Base-by-base conservation (phyloP, 2,888 invertebrate species). In the Ochropleura plecta region DNA sequence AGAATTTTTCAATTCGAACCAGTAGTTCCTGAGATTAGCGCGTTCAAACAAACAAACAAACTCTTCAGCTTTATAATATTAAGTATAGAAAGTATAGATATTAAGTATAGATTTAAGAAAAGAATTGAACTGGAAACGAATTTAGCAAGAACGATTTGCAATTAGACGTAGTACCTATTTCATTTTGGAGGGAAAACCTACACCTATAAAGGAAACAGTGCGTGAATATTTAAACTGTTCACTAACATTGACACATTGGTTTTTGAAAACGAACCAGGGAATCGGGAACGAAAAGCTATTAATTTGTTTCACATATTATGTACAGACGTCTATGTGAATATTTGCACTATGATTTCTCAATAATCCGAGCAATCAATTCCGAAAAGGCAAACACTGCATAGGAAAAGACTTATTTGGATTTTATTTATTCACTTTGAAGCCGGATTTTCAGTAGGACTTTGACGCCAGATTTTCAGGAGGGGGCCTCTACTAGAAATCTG, bases 401-500 rank as follows among this genome's bases (percentile, higher is more conserved):
- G 40, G n/a, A 53, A 18, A 62, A 59, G 46, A 16, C 7, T 60
- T 60, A 48, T 44, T 30, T 42, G 16, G 30, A 16, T 53, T 57
- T 30, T 75, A 65, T 75, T 68, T 76, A 60, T 76, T 77, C 53
- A 62, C 78, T 70, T 70, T 76, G 48, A 40, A 20, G n/a, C 5
- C 44, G 42, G 30, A 44, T 77, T 78, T 60, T 53, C 20, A 42
- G 18, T 46, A 63, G 40, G 30, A 46, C 46, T 40, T 51, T 42
- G 40, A n/a, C n/a, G n/a, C n/a, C n/a, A n/a, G n/a, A n/a, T n/a
- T n/a, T n/a, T n/a, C n/a, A n/a, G n/a, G n/a, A n/a, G n/a, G n/a
- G n/a, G n/a, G n/a, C n/a, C 46, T 40, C 46, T 3, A 30, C 30
- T 30, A 30, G 30, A 30, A 30, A 30, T 30, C 30, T 30, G 30